Evolutionary conservation across 2,797 vertebrate genomes (phyloP), one percentile per base, ranked within the genome.

Genomic region (Eidolon dupreanum): DNA sequence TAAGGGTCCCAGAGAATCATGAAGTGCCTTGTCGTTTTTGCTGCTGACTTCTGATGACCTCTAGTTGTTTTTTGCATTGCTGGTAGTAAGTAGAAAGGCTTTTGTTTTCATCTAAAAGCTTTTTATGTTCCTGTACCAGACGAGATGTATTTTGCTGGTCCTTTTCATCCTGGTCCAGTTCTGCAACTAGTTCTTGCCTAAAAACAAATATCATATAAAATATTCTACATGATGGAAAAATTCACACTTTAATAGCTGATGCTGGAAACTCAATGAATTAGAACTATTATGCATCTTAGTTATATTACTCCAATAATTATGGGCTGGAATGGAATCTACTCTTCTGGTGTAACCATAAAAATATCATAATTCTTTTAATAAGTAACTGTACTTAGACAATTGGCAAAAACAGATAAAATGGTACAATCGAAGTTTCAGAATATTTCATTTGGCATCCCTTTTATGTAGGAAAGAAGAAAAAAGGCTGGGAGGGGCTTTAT

Each of bases 121-220:
- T 99, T 98, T 99, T 99, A 99, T 99, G 99, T 98, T 99, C 99
- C 98, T 99, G 99, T 97, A 99, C 99, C 98, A 99, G 99, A 95
- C 99, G 99, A 93, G 99, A 99, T 84, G 99, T 99, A 98, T 99
- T 99, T 98, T 99, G 99, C 99, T 99, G 99, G 99, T 99, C 99
- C 99, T 99, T 99, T 99, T 99, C 99, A 96, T 99, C 99, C 99
- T 99, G 99, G 99, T 99, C 99, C 98, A 99, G 99, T 98, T 99
- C 99, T 94, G 99, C 99, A 96, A 99, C 99, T 95, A 99, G 99
- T 98, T 99, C 99, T 97, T 99, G 99, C 98, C 99, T 99, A 94
- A 53, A 98, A 89, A 96, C 38, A 95, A 88, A 93, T 41, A 77
- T 4, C 77, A 96, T 33, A 95, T 41, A 95, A 90, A 88, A 89